phyloP scores from a whole-genome alignment of 2,797 vertebrate species.

The Oryzias sinensis region DNA sequence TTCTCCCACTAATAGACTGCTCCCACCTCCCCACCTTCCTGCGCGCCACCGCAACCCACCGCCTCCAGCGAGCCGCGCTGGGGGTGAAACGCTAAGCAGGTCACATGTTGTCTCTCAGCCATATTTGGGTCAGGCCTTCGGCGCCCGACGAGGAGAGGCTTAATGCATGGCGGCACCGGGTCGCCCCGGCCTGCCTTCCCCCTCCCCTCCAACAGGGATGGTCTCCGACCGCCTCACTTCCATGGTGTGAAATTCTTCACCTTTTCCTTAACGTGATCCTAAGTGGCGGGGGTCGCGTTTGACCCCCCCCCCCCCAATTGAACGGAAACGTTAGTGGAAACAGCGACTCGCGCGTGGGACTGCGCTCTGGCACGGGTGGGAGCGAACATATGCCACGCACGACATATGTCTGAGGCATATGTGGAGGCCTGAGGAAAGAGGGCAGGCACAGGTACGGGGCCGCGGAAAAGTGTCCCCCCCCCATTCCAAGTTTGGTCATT shows the following conservation, averaged over 20 bases:
- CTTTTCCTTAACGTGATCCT: constrained; percentile 26
- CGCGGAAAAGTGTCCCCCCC: too few relatives aligned
- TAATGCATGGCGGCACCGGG: constrained; percentile 83
- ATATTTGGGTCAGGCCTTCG: constrained; percentile 96
- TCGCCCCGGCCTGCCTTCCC: constrained; percentile 39
- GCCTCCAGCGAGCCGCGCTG: constrained; percentile 47
- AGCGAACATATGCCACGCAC: constrained; percentile 42
- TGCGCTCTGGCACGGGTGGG: constrained; percentile 23
- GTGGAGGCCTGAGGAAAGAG: constrained; percentile 57
- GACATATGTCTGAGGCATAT: constrained; percentile 62
- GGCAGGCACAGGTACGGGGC: constrained; percentile 54
- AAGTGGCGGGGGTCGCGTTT: constrained; percentile 29
- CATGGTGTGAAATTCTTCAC: constrained; percentile 45
- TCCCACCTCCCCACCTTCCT: not conserved
- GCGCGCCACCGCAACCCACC: constrained; percentile 32
- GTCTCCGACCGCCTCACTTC: constrained; percentile 22
- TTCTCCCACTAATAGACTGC: constrained; percentile 86
- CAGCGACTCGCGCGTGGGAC: constrained; percentile 14
- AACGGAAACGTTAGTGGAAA: constrained; percentile 27
- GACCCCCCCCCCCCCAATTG: constrained; percentile 17
- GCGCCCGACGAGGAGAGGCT: constrained; percentile 81
- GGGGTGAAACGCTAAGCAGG: constrained; percentile 84
- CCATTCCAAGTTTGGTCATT: too few relatives aligned
- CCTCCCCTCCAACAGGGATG: constrained; percentile 28
- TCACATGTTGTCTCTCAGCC: constrained; percentile 98